phyloP scores from a whole-genome alignment of 37 sponge, comb jelly and placozoan genomes.

The Amphimedon queenslandica region DNA sequence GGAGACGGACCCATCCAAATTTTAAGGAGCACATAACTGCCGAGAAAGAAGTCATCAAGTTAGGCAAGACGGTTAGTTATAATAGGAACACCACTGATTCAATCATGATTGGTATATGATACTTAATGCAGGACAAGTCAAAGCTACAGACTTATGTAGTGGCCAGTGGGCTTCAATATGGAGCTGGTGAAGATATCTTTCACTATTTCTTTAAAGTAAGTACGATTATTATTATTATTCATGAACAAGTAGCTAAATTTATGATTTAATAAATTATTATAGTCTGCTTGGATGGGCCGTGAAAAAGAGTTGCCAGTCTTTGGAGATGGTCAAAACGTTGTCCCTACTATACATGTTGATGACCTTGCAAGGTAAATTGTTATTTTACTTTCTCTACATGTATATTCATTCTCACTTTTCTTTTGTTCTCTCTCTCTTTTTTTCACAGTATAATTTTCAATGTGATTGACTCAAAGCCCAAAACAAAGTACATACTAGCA shows the following conservation, averaged over 20 bases:
- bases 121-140: conserved; percentile 64
- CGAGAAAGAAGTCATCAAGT: conserved; percentile 88
- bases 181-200: conserved; percentile 78
- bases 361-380: conserved; percentile 73
- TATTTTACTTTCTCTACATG: background rate
- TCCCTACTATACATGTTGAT: conserved; percentile 88
- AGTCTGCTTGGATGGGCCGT: conserved; percentile 87
- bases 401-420: background rate
- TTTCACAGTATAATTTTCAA: conserved; percentile 69
- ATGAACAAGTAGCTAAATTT: background rate
- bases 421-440: background rate
- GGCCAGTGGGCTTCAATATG: conserved; percentile 85
- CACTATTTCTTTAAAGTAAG: conserved; percentile 87
- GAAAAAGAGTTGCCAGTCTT: conserved; percentile 53
- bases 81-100: no score
- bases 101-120: no score
- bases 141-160: conserved; percentile 86
- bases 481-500: conserved; percentile 80
- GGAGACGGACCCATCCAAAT: conserved; percentile 88
- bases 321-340: conserved; percentile 86
- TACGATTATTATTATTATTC: background rate
- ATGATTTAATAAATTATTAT: background rate
- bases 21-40: conserved; percentile 78
- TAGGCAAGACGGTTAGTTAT: conserved; percentile 87
- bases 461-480: conserved; percentile 71